These are phyloP conservation scores for Pygoscelis adeliae DNA, from an alignment of 2,113 vertebrate genomes.

Conservation along the genomic window DNA sequence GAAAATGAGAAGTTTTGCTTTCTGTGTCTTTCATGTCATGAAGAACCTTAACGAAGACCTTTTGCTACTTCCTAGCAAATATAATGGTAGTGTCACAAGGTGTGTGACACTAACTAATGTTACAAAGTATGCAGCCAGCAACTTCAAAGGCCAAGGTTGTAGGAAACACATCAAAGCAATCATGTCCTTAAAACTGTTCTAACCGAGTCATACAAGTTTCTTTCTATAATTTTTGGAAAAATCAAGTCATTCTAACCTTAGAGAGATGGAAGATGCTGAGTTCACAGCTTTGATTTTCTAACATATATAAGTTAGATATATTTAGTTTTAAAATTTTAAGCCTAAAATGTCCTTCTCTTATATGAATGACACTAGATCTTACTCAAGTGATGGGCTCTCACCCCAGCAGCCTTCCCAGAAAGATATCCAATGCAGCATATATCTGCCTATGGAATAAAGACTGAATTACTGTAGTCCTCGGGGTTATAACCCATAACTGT, in stretches of 20 bases:
- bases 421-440: neutral
- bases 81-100: neutral
- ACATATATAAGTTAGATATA: neutral
- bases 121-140: neutral
- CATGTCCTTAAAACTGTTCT: neutral
- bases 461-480: neutral
- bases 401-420: neutral
- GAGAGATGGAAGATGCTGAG: neutral
- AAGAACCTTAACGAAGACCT: neutral
- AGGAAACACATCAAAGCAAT: neutral
- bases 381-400: neutral
- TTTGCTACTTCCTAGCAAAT: neutral
- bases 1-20: neutral
- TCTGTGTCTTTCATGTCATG: neutral
- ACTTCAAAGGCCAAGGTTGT: neutral
- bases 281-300: neutral
- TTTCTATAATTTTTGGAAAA: neutral
- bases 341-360: neutral
- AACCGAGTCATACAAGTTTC: fast-evolving
- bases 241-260: neutral
- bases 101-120: neutral
- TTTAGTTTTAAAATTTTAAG: neutral
- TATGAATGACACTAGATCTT: neutral
- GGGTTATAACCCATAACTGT: neutral
- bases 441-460: neutral